Evolutionary conservation across 2,888 invertebrate species (phyloP).

Genomic region (Acleris holmiana): DNA sequence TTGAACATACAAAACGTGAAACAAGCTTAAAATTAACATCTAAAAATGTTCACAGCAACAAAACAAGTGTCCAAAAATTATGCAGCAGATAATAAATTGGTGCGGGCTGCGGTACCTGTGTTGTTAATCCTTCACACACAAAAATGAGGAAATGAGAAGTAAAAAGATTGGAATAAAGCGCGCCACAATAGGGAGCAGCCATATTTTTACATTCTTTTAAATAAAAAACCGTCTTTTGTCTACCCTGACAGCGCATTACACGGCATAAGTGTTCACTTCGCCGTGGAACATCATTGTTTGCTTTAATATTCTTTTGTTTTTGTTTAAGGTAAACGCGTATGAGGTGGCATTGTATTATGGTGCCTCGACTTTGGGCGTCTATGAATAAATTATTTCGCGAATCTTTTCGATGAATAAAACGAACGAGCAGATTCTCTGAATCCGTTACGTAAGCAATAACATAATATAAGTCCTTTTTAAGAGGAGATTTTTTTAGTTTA

Average conservation of each 20-base stretch:
- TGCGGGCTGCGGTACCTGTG: constrained; percentile 59
- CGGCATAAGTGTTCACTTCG: constrained; percentile 71
- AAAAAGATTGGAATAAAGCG: constrained; percentile 72
- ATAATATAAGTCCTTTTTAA: too few relatives aligned
- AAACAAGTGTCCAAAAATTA: constrained; percentile 48
- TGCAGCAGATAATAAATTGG: constrained; percentile 60
- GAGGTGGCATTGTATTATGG: constrained; percentile 21
- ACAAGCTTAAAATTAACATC: constrained; percentile 36
- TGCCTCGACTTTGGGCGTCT: not conserved
- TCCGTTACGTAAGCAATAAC: too few relatives aligned
- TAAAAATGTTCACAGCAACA: constrained; percentile 39
- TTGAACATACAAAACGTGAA: constrained; percentile 11
- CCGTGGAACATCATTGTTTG: constrained; percentile 64
- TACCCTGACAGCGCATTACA: constrained; percentile 75
- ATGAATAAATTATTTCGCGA: not conserved
- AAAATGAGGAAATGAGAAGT: constrained; percentile 78
- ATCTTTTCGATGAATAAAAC: not conserved
- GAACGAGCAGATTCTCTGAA: too few relatives aligned
- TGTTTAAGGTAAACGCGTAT: constrained; percentile 39
- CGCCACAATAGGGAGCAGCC: constrained; percentile 67
- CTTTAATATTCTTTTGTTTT: constrained; percentile 60
- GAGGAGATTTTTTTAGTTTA: too few relatives aligned
- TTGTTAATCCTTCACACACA: constrained; percentile 79
- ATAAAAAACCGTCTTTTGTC: constrained; percentile 69
- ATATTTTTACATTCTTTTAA: constrained; percentile 75